phyloP scores from a whole-genome alignment of 2,888 invertebrate genomes.

The Opisthograptis luteolata region DNA sequence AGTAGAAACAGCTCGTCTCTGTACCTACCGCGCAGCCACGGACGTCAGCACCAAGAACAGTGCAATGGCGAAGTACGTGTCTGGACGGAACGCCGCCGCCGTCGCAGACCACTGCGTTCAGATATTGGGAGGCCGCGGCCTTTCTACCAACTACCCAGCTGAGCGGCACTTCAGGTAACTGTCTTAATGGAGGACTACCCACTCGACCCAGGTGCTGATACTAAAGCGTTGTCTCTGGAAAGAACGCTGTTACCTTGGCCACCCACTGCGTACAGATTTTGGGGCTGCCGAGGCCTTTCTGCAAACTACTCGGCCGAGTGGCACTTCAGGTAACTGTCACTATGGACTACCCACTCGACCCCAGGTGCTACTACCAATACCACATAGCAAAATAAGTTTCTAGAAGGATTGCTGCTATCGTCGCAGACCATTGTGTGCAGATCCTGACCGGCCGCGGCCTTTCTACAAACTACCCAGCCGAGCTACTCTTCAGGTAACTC shows the following conservation, averaged over 20 bases:
- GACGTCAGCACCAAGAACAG: slow-evolving; percentile 86
- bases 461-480: slow-evolving; percentile 88
- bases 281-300: slow-evolving; percentile 87
- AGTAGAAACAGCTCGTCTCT: slow-evolving; percentile 87
- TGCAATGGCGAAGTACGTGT: slow-evolving; percentile 90
- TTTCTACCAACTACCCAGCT: slow-evolving; percentile 87
- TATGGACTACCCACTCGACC: no score
- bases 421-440: slow-evolving; percentile 89
- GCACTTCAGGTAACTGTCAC: neutral
- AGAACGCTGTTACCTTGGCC: no score
- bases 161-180: slow-evolving; percentile 87
- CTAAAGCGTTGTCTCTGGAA: no score
- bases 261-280: no score
- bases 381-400: slow-evolving; percentile 91
- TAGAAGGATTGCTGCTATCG: slow-evolving; percentile 87
- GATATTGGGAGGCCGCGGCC: slow-evolving; percentile 90
- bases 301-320: slow-evolving; percentile 55
- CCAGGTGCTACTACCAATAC: no score
- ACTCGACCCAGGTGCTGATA: neutral
- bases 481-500: slow-evolving; percentile 88
- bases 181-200: no score
- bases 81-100: slow-evolving; percentile 88
- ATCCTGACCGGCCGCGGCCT: slow-evolving; percentile 90
- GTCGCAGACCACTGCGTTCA: slow-evolving; percentile 89
- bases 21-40: slow-evolving; percentile 88